Evolutionary conservation across 2,888 invertebrate species (phyloP), one percentile per base, ranked within the genome.

Genomic region (Ormyrus labotus): DNA sequence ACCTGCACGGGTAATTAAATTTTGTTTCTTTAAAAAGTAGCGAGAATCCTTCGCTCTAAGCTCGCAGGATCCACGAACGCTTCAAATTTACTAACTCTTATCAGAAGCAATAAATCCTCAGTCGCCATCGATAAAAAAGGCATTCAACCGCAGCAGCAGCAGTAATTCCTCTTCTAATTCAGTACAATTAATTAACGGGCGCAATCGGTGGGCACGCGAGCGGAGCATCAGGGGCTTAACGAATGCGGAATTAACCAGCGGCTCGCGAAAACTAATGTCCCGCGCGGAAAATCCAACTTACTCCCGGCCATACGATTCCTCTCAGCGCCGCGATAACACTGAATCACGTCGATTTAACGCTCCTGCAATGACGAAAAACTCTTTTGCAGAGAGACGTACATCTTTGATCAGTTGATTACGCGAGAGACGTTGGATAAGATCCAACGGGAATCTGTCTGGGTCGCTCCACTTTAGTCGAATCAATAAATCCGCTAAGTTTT

Each of bases 401-500:
- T 83, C 81, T 84, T 83, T 83, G 83, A 84, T 84, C 83, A 83
- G 84, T 84, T 84, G 83, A 84, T 84, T 84, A 82, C 81, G 81
- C 70, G 75, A 34, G 34, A 34, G 34, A 80, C 68, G 71, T 81
- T 84, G 84, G 84, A 83, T 64, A 63, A 63, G 78, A 81, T 83
- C 81, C 85, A 84, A 81, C 78, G 68, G 34, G 34, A 72, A 72
- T 68, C 68, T 67, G 51, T 57, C 67, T 19, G 3, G 78, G 80
- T 72, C 69, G 83, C 72, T 83, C 83, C 61, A 83, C 75, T 84
- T 83, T 74, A 73, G 13, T 8, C 60, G 69, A 83, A 84, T 85
- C 84, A 71, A 84, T 85, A 85, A 80, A 83, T 84, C 75, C 82
- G 78, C 79, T 82, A 81, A 80, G 63, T 83, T 83, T 83, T 81